Evolutionary conservation across 2,113 vertebrate species (phyloP).

Genomic region (Tautogolabrus adspersus): DNA sequence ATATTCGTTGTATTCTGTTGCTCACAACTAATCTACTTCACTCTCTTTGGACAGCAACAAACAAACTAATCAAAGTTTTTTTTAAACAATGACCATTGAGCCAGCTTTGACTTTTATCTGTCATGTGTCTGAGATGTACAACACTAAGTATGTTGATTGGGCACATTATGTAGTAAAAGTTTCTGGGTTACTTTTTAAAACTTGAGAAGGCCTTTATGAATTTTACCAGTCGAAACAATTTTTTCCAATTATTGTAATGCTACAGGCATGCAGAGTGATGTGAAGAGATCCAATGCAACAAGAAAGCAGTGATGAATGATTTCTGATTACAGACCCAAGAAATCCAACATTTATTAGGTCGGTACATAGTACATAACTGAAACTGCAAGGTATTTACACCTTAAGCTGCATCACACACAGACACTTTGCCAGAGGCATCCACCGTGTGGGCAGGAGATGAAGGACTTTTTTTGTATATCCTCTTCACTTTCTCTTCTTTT

Average conservation of each 20-base stretch:
- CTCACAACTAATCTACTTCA: neutral
- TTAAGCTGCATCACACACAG: neutral
- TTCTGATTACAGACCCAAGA: neutral
- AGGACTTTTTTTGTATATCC: neutral
- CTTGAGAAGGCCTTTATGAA: neutral
- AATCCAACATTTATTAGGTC: neutral
- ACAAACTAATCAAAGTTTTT: too few relatives aligned
- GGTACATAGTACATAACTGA: neutral
- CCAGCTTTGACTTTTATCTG: too few relatives aligned
- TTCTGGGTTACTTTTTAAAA: neutral
- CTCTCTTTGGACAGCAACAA: neutral
- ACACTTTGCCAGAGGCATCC: neutral
- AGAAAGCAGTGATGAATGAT: neutral
- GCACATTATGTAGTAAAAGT: too few relatives aligned
- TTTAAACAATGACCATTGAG: too few relatives aligned
- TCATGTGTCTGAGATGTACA: too few relatives aligned
- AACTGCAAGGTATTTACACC: neutral
- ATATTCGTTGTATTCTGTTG: too few relatives aligned
- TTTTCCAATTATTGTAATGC: neutral
- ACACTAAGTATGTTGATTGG: too few relatives aligned
- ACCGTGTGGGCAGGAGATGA: neutral
- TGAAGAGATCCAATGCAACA: neutral
- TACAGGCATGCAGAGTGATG: too few relatives aligned
- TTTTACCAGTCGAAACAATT: neutral
- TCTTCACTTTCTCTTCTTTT: neutral